Percentiles rank a stretch among this genome's conserved stretches.
Evolutionary conservation across 2,113 vertebrate genomes (phyloP).

Genomic region (Alouatta palliata): DNA sequence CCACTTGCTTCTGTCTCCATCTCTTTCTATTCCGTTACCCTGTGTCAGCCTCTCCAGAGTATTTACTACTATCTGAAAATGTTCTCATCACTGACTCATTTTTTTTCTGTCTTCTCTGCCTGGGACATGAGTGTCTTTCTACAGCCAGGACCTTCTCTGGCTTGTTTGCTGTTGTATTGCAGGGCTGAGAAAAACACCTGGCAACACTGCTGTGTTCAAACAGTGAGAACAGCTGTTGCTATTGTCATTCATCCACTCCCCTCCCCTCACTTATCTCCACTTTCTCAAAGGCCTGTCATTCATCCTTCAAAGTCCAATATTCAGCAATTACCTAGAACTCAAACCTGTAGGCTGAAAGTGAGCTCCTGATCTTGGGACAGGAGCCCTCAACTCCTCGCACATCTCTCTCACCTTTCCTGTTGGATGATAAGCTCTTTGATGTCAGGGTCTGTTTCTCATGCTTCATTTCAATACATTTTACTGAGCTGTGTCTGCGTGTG

Average conservation of each 20-base stretch:
- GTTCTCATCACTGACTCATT: neutral
- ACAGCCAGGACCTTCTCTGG: neutral
- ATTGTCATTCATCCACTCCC: neutral
- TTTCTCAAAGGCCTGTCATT: neutral
- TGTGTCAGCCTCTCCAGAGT: neutral
- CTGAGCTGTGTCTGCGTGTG: neutral
- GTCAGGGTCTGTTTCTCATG: neutral
- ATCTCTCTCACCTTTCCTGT: neutral
- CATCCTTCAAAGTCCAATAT: neutral
- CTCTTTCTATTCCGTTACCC: neutral
- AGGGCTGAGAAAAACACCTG: neutral
- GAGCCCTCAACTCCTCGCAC: neutral
- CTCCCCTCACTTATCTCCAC: neutral
- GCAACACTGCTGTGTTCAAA: neutral
- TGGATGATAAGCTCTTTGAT: neutral
- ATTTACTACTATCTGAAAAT: neutral
- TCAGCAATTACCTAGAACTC: neutral
- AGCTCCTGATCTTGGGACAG: neutral
- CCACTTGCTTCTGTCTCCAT: neutral
- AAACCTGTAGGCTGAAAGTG: neutral
- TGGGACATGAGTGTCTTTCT: neutral
- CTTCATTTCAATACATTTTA: neutral
- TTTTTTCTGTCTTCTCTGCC: neutral
- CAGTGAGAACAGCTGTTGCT: neutral
- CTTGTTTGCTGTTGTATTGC: neutral